Evolutionary conservation across 2,797 vertebrate genomes (phyloP), one percentile per base, ranked within the genome.

Genomic region (Coendou prehensilis): DNA sequence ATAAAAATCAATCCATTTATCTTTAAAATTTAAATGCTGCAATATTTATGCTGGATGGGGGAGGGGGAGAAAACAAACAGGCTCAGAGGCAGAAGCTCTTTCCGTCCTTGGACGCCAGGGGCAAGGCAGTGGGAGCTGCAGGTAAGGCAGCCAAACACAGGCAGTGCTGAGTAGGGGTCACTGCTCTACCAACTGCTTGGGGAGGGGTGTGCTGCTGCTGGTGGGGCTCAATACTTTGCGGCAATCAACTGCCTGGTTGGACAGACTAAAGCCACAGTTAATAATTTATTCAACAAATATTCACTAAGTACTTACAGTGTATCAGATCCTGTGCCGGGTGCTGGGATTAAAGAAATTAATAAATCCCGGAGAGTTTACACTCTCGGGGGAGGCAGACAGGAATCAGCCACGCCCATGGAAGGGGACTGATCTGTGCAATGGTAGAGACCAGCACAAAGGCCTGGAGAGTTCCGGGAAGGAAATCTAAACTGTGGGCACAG

Each of bases 21-120:
- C 85, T 96, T 96, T 88, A 59, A 95, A 69, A 45, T 96, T 96
- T 95, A 94, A 97, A 76, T 75, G 54, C 52, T 85, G 15, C 20
- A 85, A 81, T 45, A 59, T 79, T 81, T 10, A 61, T 22, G 87
- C 61, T 0, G 1, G 9, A 9, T 59, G 56, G 14, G 15, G 41
- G 9, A 59, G 64, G 22, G 63, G 85, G 73, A 67, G 56, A 80
- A 96, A 67, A 90, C 10, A 76, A 56, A n/a, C 1, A 79, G 84
- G 56, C 47, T 87, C 54, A 22, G 57, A 89, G 50, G 80, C 18
- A 26, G 52, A 78, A 23, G 64, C 54, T 88, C 37, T 73, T 63
- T 47, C 30, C 9, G 76, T 8, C 11, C 56, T 59, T 6, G 45
- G 2, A 81, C 50, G 57, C 54, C 20, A 41, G 5, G 63, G 85